Base-by-base conservation (phyloP, 2,888 invertebrate species). In the Ectropis crepuscularia region DNA sequence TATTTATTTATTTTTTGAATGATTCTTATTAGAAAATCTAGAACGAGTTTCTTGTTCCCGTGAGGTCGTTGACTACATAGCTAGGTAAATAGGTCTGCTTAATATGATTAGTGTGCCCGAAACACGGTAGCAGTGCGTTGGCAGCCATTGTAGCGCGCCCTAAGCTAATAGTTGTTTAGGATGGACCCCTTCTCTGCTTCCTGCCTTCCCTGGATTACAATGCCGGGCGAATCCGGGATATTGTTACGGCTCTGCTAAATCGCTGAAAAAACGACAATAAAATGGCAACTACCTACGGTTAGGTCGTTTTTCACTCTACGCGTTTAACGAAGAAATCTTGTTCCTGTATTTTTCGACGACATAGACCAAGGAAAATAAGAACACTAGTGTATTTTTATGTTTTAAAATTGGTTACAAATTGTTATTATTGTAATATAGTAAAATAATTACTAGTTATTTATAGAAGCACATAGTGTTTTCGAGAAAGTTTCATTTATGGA, bases 151-250 rank as follows among this genome's bases (percentile, higher is more conserved):
- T 72, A 47, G 55, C 68, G 39, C 62, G 57, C n/a, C 70, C 67
- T 70, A 69, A 70, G 59, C 67, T 60, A 70, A 71, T 70, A 73
- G 51, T 71, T 70, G 63, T 58, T 71, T 71, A 71, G 71, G 71
- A 63, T 54, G 47, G 48, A 37, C 12, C 39, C 63, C 46, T 53
- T 59, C 53, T 47, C 54, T 47, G 38, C 42, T 46, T 62, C 39
- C 53, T 58, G 61, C 55, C 42, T 58, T 61, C 49, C 54, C 38
- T 47, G 53, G 63, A 70, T 67, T 67, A 70, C 57, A 57, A 61
- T 57, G 48, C 45, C 16, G 37, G 11, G 48, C 46, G 55, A 45
- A 47, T 42, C 54, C 11, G 36, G 63, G 49, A 50, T 47, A 63
- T 59, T 55, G 55, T 57, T 46, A 50, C 46, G 49, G 9, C 10